Evolutionary conservation across 2,113 vertebrate species (phyloP), one percentile per base, ranked within the genome.

Genomic region (Epinephelus lanceolatus): DNA sequence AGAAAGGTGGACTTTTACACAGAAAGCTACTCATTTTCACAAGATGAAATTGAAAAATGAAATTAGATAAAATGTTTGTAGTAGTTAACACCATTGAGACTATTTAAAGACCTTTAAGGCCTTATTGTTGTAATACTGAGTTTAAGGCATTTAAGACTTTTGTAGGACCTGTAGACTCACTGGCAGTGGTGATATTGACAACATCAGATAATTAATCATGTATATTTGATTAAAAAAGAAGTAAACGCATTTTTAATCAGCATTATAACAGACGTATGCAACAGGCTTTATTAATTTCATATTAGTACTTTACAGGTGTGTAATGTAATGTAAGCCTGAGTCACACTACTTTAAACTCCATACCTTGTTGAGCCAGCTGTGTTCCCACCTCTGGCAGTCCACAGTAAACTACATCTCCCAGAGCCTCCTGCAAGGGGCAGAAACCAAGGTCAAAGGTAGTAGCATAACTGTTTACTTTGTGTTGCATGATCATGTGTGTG

Each of bases 361-460:
- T 91, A 99, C 98, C 98, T 56, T 97, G 93, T 90, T 97, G 97
- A 84, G 94, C 96, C 82, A 99, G 90, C 89, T 98, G 97, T 90
- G 96, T 97, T 52, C 98, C 98, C 88, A 98, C 89, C 92, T 99
- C 98, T 91, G 98, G 97, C 74, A 99, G 96, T 87, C 97, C 97
- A 95, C 98, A 99, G 89, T 99, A 99, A 90, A 99, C 98, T 80
- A 99, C 97, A 9, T 99, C 98, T 81, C 98, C 98, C 92, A 99
- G 91, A 61, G 98, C 96, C 91, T 98, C 98, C 98, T 99, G 90
- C 56, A 75, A 65, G 53, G 0, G 2, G 1, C 11, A 65, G 13
- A 70, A 67, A 63, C 13, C 27, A 72, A 75, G 33, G 66, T 84
- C 57, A 87, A 73, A 17, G 5, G 21, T n/a, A 0, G 25, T 0